These are phyloP conservation scores for Garrulus glandarius DNA, from an alignment of 2,797 vertebrate species.

Conservation along the genomic window DNA sequence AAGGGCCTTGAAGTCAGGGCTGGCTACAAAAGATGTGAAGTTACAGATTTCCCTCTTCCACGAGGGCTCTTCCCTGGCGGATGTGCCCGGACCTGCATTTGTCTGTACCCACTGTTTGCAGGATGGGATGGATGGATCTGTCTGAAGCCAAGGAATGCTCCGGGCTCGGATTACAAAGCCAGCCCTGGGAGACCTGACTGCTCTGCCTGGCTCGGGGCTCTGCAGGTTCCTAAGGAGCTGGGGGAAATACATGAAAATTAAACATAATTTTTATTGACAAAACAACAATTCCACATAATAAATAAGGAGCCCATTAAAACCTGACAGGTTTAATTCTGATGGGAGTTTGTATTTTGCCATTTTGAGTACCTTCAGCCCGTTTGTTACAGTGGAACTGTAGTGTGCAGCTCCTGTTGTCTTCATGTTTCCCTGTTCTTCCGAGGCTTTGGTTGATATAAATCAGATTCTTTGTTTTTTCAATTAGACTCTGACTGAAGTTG, in stretches of 20 bases:
- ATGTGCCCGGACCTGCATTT: neutral
- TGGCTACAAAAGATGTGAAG: neutral
- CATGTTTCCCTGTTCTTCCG: neutral
- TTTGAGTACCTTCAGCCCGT: neutral
- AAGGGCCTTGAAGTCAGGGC: neutral
- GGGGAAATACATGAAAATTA: neutral
- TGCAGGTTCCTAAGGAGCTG: neutral
- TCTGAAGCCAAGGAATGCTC: neutral
- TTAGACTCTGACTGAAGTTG: constrained; percentile 59
- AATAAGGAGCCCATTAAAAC: neutral
- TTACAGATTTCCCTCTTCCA: neutral
- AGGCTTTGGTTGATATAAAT: neutral
- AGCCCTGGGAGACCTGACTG: neutral
- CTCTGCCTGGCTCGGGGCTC: neutral
- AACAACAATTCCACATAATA: neutral
- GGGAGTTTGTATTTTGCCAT: neutral
- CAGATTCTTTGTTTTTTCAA: constrained; percentile 28
- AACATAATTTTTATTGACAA: neutral
- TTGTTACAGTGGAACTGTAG: neutral
- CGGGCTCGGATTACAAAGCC: neutral
- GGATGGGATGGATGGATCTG: neutral
- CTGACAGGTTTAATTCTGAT: fast-evolving
- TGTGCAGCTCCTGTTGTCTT: neutral
- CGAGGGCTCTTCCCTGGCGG: neutral
- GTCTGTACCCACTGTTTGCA: neutral